phyloP scores from a whole-genome alignment of 2,113 vertebrate genomes.

The Erythrolamprus reginae region DNA sequence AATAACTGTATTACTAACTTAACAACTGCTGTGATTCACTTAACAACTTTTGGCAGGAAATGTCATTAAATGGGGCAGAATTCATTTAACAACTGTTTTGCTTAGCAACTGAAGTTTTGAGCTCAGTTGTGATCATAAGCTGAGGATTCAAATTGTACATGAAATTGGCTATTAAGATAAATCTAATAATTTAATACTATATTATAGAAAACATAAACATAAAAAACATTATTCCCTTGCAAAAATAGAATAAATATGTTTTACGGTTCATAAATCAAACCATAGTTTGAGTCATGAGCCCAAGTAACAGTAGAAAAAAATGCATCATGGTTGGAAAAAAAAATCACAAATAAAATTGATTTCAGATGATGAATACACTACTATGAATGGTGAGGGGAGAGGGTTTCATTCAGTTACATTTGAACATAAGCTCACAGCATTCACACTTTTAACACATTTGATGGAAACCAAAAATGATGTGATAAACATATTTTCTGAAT shows the following conservation, averaged over 20 bases:
- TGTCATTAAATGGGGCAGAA: neutral
- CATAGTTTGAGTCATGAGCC: neutral
- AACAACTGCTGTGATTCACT: no score
- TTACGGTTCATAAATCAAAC: neutral
- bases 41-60: no score
- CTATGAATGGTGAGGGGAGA: neutral
- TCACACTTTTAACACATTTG: neutral
- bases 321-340: neutral
- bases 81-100: no score
- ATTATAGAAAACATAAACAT: constrained; percentile 7
- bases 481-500: neutral
- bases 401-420: neutral
- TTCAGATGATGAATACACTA: constrained; percentile 14
- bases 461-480: neutral
- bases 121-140: neutral
- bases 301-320: neutral
- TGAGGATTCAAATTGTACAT: neutral
- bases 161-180: constrained; percentile 15
- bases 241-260: neutral
- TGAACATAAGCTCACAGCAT: neutral
- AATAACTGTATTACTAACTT: no score
- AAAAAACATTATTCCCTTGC: neutral
- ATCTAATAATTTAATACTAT: constrained; percentile 11
- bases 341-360: neutral
- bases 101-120: no score